Percentiles rank a stretch among this genome's conserved stretches.
phyloP scores from a whole-genome alignment of 2,888 invertebrate genomes.

The Metallyticus violacea region DNA sequence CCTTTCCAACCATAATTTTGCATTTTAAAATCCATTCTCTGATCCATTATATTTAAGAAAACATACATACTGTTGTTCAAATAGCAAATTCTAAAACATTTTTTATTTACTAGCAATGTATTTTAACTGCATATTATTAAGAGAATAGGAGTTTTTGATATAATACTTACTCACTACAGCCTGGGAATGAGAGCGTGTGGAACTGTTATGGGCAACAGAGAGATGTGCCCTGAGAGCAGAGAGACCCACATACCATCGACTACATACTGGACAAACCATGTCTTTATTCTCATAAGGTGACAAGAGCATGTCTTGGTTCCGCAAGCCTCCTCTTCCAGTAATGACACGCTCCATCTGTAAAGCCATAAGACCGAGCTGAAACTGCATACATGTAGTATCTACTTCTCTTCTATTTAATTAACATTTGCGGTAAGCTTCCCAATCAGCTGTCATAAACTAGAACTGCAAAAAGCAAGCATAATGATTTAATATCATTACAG shows the following conservation, averaged over 20 bases:
- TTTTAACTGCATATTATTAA: neutral
- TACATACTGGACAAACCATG: slow-evolving; percentile 40
- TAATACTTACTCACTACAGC: slow-evolving; percentile 2
- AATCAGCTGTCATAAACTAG: too few species aligned
- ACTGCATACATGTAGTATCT: neutral
- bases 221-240: slow-evolving; percentile 38
- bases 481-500: too few species aligned
- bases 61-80: too few species aligned
- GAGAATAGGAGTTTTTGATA: neutral
- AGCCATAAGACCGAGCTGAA: neutral
- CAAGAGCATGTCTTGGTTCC: slow-evolving; percentile 17
- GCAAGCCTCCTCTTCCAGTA: neutral
- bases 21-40: too few species aligned
- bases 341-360: neutral
- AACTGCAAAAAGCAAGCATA: too few species aligned
- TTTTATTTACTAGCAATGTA: too few species aligned
- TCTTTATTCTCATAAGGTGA: slow-evolving; percentile 37
- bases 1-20: too few species aligned
- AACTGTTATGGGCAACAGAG: slow-evolving; percentile 25
- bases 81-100: too few species aligned
- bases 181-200: neutral
- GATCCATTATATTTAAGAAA: too few species aligned
- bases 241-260: slow-evolving; percentile 39
- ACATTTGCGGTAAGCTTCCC: too few species aligned
- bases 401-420: neutral